A percentile compares a stretch with the other conserved stretches of the same genome.
Evolutionary conservation across 2,888 invertebrate species (phyloP).

Genomic region (Tiphia femorata): DNA sequence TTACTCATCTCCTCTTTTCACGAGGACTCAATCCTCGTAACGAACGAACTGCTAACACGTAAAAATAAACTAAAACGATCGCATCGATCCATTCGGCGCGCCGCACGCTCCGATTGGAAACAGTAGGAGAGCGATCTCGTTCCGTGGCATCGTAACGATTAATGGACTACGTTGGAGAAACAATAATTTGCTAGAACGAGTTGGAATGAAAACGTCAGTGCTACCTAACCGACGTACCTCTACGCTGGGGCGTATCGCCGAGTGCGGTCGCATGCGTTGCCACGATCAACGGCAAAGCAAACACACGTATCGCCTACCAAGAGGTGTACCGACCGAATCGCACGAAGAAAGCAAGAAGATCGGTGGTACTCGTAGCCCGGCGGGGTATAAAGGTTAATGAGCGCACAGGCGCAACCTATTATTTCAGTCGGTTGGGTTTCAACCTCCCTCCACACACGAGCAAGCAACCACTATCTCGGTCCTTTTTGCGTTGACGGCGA

Average conservation of each 20-base stretch:
- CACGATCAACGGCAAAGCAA: constrained; percentile 48
- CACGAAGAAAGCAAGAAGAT: constrained; percentile 60
- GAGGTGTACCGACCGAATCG: constrained; percentile 20
- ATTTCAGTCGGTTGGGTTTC: constrained; percentile 63
- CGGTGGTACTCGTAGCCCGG: constrained; percentile 63
- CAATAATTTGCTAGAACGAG: too few species aligned
- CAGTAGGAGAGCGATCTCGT: too few species aligned
- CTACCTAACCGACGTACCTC: too few species aligned
- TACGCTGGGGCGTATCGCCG: constrained; percentile 2
- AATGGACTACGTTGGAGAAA: too few species aligned
- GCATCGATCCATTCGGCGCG: too few species aligned
- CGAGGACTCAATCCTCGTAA: too few species aligned
- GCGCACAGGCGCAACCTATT: constrained; percentile 68
- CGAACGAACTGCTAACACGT: too few species aligned
- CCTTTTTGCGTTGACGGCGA: constrained; percentile 1
- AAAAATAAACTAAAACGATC: too few species aligned
- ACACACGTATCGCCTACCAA: constrained; percentile 33
- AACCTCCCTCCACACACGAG: constrained; percentile 34
- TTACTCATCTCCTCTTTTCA: too few species aligned
- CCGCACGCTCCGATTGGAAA: too few species aligned
- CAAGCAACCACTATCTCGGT: constrained; percentile 16
- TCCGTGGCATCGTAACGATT: too few species aligned
- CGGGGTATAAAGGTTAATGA: constrained; percentile 69
- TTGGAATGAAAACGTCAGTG: too few species aligned
- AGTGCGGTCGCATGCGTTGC: constrained; percentile 20